Base-by-base conservation (phyloP, 1,140 invertebrate species). In the Probaryconus sp. region DNA sequence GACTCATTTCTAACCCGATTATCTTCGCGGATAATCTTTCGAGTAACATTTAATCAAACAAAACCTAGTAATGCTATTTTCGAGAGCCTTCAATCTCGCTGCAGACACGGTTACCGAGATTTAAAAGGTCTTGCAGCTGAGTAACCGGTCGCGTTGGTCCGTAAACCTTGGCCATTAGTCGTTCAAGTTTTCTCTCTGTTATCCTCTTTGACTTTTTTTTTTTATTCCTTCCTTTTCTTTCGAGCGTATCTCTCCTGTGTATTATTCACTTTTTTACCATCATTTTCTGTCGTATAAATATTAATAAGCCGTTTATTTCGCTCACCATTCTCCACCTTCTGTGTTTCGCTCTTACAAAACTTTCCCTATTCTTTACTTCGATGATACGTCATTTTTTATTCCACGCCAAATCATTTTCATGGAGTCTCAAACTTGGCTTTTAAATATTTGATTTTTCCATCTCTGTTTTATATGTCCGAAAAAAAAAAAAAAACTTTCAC, bases 71-170 rank as follows among this genome's bases (percentile, higher is more conserved):
- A 51, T 55, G 64, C 50, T 68, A 75, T 68, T 80, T 80, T 78
- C 60, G 70, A 69, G 74, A 76, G 78, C 51, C 63, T 81, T 75
- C 60, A 74, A 63, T 68, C 60, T 43, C 56, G n/a, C 20, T 45
- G 50, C 60, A 45, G 51, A 77, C 65, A 68, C 71, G 72, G 71
- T 77, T 80, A 76, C 67, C 37, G 64, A 77, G 77, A 81, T 81
- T 81, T 81, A 81, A 81, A 79, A 81, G 78, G 78, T 77, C 71
- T 79, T 67, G 72, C 63, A 61, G 60, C 16, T 55, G 71, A 76
- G 67, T 67, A 80, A 81, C 79, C 77, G 78, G 79, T 81, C 78
- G 65, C 50, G 71, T 76, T 74, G 51, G 68, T 61, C 76, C 55
- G 76, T 75, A 79, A 79, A 79, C 79, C 77, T 70, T 77, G 77